Evolutionary conservation across 2,888 invertebrate species (phyloP).

Genomic region (Torymus texanus): DNA sequence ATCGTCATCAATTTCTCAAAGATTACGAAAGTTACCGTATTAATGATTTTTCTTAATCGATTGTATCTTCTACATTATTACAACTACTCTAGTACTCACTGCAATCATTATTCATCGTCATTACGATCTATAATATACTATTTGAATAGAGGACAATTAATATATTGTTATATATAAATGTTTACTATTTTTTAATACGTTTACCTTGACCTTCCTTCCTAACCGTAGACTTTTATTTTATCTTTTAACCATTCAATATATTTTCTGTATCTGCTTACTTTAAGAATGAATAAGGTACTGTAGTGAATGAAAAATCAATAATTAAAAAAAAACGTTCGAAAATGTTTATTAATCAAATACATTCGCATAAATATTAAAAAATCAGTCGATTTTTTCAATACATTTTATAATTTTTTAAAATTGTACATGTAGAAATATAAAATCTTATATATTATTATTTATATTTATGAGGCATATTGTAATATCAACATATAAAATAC

Average conservation of each 20-base stretch:
- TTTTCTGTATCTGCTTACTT: too few species aligned
- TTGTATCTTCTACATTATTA: conserved; percentile 55
- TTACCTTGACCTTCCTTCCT: conserved; percentile 11
- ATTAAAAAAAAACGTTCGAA: too few species aligned
- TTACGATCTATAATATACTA: conserved; percentile 56
- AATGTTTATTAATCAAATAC: too few species aligned
- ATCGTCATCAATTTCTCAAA: conserved; percentile 56
- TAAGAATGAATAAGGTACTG: too few species aligned
- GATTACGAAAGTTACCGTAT: conserved; percentile 58
- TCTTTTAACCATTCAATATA: background rate
- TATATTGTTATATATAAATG: conserved; percentile 69
- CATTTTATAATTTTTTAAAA: conserved; percentile 7
- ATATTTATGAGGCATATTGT: conserved; percentile 14
- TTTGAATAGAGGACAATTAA: conserved; percentile 70
- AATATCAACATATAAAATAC: conserved; percentile 31
- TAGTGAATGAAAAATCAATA: background rate
- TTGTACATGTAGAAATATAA: conserved; percentile 19
- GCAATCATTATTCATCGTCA: conserved; percentile 57
- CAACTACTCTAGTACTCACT: conserved; percentile 53
- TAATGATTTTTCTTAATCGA: conserved; percentile 55
- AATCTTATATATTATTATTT: conserved; percentile 14
- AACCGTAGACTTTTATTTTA: background rate
- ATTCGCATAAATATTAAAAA: conserved; percentile 6
- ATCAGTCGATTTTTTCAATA: conserved; percentile 31
- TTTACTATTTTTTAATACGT: conserved; percentile 34